Base-by-base conservation (phyloP, 2,888 invertebrate genomes). In the Lasiommata megera region DNA sequence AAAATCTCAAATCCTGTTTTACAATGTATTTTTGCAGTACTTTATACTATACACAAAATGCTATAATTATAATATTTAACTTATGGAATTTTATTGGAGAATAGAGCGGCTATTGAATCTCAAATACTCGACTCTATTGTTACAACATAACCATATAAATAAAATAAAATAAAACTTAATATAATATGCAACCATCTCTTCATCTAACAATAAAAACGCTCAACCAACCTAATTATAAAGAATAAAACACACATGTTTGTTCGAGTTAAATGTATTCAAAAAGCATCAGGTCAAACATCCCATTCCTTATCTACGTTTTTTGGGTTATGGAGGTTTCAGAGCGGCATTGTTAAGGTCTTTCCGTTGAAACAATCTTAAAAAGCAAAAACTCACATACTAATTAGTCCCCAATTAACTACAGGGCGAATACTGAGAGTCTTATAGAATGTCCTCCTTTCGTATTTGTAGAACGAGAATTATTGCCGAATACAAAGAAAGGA, bases 201-300 rank as follows among this genome's bases (percentile, higher is more conserved):
- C 0, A 5, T 34, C 28, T 53, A 53, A 12, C 23, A 58, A 63
- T 64, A 68, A 67, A 68, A 69, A 66, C 66, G 47, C 54, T 57
- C 47, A 18, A 61, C 60, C 62, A 59, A 63, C 66, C 63, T 64
- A 66, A 66, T 69, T 68, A 66, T 64, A 59, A 66, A 55, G 64
- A 63, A 66, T 67, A 64, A 62, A 63, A 54, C 61, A 67, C 63
- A 65, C 63, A 65, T 66, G 65, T 66, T 66, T 58, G 59, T 58
- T 55, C 57, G 52, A 62, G 59, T 62, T 40, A 43, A 62, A 61
- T 61, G 47, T 55, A 63, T 62, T 60, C 56, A 38, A 58, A 58
- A 53, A 60, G 41, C 56, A 54, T 59, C 53, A 43, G 43, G 50
- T 58, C 44, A 51, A 56, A 54, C 52, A 40, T 60, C 23, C 28